Evolutionary conservation across 1,140 invertebrate genomes (phyloP), one percentile per base, ranked within the genome.

Genomic region (Drosophila hydei): DNA sequence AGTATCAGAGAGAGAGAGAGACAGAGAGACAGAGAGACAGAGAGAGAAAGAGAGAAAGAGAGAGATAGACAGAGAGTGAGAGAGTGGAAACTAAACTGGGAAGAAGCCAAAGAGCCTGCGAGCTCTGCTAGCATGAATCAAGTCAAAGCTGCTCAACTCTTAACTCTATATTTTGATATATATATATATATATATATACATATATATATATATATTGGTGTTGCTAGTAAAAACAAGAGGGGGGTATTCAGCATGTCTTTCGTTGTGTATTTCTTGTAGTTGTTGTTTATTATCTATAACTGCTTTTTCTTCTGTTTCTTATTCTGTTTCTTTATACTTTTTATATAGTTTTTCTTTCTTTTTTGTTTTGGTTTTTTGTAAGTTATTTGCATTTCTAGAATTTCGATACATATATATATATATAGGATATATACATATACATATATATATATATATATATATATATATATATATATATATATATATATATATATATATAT

Each of bases 141-240:
- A 45, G 40, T 58, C 16, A n/a, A 27, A 43, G 8, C n/a, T 43
- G 43, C 6, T 11, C 11, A 33, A 40, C 38, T 40, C 60, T 30
- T 42, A 45, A 19, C 42, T 19, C 18, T 43, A 19, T 19, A 3
- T 33, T 33, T 33, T 2, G 30, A 9, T 33, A 33, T 8, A 27
- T 7, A 27, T 8, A 27, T 27, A 27, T 27, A 27, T 11, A 33
- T 11, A 33, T 33, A 33, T 33, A 33, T 33, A 33, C 11, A 33
- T 33, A 33, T 33, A 33, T 33, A 33, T 33, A 1, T 30, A 11
- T 9, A 11, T 33, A 11, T 6, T 11, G 11, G 3, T 36, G 42
- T 71, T 79, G 77, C 63, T 75, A 77, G 65, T 81, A 80, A 83
- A 81, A 88, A 89, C 83, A 88, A 88, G 83, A 88, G 83, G 83